Evolutionary conservation across 2,888 invertebrate species (phyloP).

Genomic region (Bugula neritina): DNA sequence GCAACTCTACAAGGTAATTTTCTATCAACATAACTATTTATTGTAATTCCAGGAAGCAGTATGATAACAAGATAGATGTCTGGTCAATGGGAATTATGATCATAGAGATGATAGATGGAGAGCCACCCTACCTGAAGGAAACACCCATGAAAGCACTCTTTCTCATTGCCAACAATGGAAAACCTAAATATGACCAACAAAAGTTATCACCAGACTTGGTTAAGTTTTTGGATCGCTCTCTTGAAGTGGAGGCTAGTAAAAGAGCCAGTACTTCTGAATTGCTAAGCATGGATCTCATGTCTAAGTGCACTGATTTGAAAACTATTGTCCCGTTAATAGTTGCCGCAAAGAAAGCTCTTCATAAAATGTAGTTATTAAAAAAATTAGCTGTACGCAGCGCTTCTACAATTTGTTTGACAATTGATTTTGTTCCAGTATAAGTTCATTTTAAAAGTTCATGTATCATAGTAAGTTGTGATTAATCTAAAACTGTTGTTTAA

Average conservation of each 20-base stretch:
- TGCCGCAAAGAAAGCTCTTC: constrained; percentile 74
- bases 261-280: constrained; percentile 82
- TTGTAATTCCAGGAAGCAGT: constrained; percentile 64
- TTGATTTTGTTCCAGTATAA: too few relatives aligned
- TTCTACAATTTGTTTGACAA: too few relatives aligned
- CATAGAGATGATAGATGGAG: constrained; percentile 88
- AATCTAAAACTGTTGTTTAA: too few relatives aligned
- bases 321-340: constrained; percentile 81
- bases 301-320: constrained; percentile 71
- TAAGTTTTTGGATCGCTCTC: constrained; percentile 67
- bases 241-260: constrained; percentile 80
- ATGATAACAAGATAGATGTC: constrained; percentile 67
- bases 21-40: too few relatives aligned
- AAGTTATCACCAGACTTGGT: constrained; percentile 62
- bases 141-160: constrained; percentile 77
- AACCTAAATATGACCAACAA: constrained; percentile 70
- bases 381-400: too few relatives aligned
- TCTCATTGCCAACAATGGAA: constrained; percentile 84
- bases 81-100: constrained; percentile 78
- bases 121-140: constrained; percentile 88
- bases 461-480: too few relatives aligned
- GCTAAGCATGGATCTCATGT: constrained; percentile 69
- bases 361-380: background rate
- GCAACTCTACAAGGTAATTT: too few relatives aligned
- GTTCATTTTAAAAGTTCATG: too few relatives aligned